Conservation (phyloP, 2,113 vertebrate species). For the Irena cyanogastra region DNA sequence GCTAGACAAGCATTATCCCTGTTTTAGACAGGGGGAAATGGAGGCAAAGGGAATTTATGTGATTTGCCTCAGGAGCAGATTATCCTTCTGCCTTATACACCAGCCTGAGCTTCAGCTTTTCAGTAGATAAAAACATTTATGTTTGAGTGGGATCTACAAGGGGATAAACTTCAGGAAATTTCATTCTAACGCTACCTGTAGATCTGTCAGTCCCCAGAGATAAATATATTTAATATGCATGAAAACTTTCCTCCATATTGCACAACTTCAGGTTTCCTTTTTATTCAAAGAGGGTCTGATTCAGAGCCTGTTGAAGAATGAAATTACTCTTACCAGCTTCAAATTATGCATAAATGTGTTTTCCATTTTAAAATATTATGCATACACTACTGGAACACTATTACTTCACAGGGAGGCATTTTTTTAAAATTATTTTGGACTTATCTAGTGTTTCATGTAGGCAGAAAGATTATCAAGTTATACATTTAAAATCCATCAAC, state of each 20-base stretch:
- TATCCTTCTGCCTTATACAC: not conserved
- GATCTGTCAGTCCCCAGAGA: not conserved
- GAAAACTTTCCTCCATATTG: not conserved
- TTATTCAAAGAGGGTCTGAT: not conserved
- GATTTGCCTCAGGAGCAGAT: conserved; percentile 25
- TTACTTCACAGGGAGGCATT: not conserved
- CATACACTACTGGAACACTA: rapidly evolving
- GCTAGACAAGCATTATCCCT: conserved; percentile 8
- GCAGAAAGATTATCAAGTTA: not conserved
- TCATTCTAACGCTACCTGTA: conserved; percentile 1
- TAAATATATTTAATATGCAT: not conserved
- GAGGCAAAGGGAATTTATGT: not conserved
- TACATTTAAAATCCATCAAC: not conserved
- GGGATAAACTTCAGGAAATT: conserved; percentile 42
- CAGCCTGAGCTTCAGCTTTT: not conserved
- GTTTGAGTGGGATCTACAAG: not conserved
- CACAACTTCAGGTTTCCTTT: not conserved
- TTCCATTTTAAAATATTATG: not conserved
- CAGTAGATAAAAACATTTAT: not conserved
- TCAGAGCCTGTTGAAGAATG: not conserved
- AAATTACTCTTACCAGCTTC: not conserved
- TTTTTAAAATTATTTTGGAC: not conserved
- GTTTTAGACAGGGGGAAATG: conserved; percentile 32
- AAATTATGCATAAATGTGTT: not conserved
- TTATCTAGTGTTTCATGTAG: not conserved